Evolutionary conservation across 2,888 invertebrate species (phyloP), one percentile per base, ranked within the genome.

Genomic region (Andrena chrysosceles): DNA sequence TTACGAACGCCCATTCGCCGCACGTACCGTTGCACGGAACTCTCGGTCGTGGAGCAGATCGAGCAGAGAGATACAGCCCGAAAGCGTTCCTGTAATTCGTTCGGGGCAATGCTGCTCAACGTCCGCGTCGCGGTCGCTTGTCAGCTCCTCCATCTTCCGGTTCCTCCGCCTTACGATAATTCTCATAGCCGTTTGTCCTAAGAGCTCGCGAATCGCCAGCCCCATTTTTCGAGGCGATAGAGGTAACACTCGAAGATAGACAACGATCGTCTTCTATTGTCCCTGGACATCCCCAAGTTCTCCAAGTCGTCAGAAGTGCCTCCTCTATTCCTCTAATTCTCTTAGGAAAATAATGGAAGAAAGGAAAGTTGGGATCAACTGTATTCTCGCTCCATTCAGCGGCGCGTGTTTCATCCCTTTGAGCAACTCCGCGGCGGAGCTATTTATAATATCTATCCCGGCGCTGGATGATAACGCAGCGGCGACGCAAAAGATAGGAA

Each of bases 1-100:
- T 84, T 77, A 86, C 81, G 79, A 81, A 84, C 86, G 84, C 74
- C 84, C 86, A 84, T 86, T 86, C 86, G 76, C 66, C 62, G 86
- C 81, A 84, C 86, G 83, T 80, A 73, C 75, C 42, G 66, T 76
- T 62, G 86, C 86, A 85, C 78, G 78, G 70, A 83, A 77, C 77
- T 52, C 69, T 54, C 31, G 69, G 42, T 29, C 31, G 69, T 29
- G 68, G 68, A 66, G 35, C 70, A 77, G 83, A 83, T 83, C 83
- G 72, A 77, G 72, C 35, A 54, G 48, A 63, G 29, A 76, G 83
- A 83, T 83, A 83, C 63, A 83, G 77, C 13, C 60, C 31, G 63
- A 78, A 81, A 69, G 79, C 60, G 82, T 66, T 71, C 71, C 70
- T 67, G 76, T 52, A 64, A 80, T 81, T 83, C 75, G 68, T 78